phyloP scores from a whole-genome alignment of 2,888 invertebrate species.

The Pilophorus perplexus region DNA sequence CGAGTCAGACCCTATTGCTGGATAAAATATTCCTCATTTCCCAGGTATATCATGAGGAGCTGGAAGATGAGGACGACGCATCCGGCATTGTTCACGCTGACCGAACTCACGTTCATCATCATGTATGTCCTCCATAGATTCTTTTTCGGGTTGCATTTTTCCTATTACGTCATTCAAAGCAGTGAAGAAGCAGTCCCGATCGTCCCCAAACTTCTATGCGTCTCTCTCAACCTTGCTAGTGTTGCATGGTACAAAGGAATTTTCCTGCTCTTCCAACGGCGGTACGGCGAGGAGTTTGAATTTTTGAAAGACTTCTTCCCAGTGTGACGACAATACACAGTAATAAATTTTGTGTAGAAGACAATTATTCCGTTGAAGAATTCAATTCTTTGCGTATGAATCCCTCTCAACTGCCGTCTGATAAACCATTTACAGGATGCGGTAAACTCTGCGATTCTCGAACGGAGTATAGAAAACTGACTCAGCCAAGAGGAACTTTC shows the following conservation, averaged over 20 bases:
- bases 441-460: too few species aligned
- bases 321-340: too few species aligned
- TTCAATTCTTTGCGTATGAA: too few species aligned
- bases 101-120: constrained; percentile 1
- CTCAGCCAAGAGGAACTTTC: background rate
- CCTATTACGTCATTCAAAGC: background rate
- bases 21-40: background rate
- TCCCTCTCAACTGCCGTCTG: too few species aligned
- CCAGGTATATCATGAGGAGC: constrained; percentile 6
- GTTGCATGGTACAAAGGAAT: constrained; percentile 5
- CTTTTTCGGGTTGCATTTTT: constrained; percentile 1
- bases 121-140: constrained; percentile 4
- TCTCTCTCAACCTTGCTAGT: background rate
- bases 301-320: constrained; percentile 14
- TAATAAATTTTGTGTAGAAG: too few species aligned
- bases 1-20: background rate
- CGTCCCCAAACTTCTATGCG: constrained; percentile 13
- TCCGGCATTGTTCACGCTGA: constrained; percentile 3
- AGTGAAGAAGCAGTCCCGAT: constrained; percentile 4
- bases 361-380: too few species aligned
- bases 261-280: background rate
- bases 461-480: too few species aligned
- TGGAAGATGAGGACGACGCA: constrained; percentile 12
- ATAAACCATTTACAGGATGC: too few species aligned
- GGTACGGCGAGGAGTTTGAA: constrained; percentile 17